Evolutionary conservation across 2,888 invertebrate genomes (phyloP).

Genomic region (Linhomoeus sp.): DNA sequence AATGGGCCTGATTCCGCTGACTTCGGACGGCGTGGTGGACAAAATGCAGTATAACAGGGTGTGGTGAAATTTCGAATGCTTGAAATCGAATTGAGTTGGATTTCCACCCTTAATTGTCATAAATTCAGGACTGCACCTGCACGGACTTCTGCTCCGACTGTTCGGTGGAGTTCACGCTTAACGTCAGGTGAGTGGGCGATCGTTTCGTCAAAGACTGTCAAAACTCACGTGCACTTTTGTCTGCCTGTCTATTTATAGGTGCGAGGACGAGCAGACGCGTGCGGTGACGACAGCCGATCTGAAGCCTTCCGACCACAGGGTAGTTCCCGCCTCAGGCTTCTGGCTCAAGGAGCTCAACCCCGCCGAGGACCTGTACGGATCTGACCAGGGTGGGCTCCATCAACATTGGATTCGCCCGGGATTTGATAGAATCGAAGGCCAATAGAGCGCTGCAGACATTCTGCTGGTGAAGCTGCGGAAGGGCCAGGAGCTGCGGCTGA

Average conservation of each 20-base stretch:
- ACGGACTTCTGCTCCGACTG: slow-evolving; percentile 92
- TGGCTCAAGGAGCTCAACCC: background rate
- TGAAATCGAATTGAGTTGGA: background rate
- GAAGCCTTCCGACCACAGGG: slow-evolving; percentile 7
- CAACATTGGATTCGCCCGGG: background rate
- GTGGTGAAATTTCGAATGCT: too few species aligned
- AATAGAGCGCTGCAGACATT: too few species aligned
- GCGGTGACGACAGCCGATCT: slow-evolving; percentile 92
- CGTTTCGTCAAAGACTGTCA: too few species aligned
- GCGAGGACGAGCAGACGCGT: slow-evolving; percentile 73
- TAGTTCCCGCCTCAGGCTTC: slow-evolving; percentile 13
- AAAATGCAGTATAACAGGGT: slow-evolving; percentile 71
- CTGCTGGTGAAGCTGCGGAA: slow-evolving; percentile 50
- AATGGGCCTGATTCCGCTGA: slow-evolving; percentile 72
- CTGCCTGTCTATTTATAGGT: slow-evolving; percentile 29
- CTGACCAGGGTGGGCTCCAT: background rate
- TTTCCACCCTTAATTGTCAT: background rate
- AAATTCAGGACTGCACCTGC: slow-evolving; percentile 75
- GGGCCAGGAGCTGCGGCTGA: slow-evolving; percentile 75
- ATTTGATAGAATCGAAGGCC: too few species aligned
- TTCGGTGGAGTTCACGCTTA: slow-evolving; percentile 87
- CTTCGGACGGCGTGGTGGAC: slow-evolving; percentile 88
- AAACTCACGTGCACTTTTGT: too few species aligned
- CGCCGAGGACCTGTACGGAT: background rate
- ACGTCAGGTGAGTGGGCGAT: slow-evolving; percentile 51